Base-by-base conservation (phyloP, 2,888 invertebrate genomes). In the Apeira syringaria region DNA sequence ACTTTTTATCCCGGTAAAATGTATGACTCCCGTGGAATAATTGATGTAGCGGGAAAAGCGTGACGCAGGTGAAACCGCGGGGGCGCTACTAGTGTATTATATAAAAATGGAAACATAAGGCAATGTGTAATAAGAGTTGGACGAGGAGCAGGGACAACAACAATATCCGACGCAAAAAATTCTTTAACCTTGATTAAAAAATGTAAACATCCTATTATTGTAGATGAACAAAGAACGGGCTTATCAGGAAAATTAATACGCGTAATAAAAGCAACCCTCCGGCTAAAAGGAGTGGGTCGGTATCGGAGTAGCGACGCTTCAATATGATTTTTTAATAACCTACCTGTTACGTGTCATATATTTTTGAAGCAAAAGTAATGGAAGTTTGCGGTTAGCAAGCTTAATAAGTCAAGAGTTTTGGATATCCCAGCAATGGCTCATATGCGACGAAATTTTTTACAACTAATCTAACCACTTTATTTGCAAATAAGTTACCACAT, bases 171-270 rank as follows among this genome's bases (percentile, higher is more conserved):
- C 29, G 46, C 39, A 70, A 78, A 78, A 77, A 69, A 66, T 74
- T 66, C 68, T n/a, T 75, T 72, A 70, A 65, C 68, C 65, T 69
- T 76, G 71, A 79, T 76, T 78, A 76, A 71, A 74, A 72, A 63
- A 65, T 70, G 68, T 70, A 62, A 68, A 65, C 68, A 58, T 62
- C 61, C 56, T 52, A 61, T 68, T 65, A 70, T 63, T 64, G 61
- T 64, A 52, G 56, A 61, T 53, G 61, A 69, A 78, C 73, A 75
- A 78, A 74, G 68, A 62, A 61, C 56, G 58, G 59, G 64, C 69
- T 78, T 78, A 78, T 77, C 76, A 64, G 58, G 48, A 56, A 58
- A 69, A 68, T 72, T 69, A 67, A 68, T 68, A 65, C 61, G 59
- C 57, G 57, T 58, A 62, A 65, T 65, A 68, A 67, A 69, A 63